Evolutionary conservation across 2,797 vertebrate species (phyloP).

Genomic region (Emydoidea blandingii): DNA sequence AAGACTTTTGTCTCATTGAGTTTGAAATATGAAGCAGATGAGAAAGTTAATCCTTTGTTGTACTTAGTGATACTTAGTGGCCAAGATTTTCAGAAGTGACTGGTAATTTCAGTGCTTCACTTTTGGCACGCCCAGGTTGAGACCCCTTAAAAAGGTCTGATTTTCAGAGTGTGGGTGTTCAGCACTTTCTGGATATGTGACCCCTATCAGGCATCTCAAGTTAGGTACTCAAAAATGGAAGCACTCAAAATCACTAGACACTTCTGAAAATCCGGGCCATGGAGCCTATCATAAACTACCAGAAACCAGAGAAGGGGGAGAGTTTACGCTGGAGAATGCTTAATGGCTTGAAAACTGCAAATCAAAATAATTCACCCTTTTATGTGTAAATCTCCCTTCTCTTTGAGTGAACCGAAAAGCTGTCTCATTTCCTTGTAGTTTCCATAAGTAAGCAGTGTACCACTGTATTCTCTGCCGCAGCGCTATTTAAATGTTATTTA

Average conservation of each 20-base stretch:
- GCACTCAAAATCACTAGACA: not conserved
- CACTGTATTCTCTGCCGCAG: constrained; percentile 31
- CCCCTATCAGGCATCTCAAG: not conserved
- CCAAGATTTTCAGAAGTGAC: constrained; percentile 38
- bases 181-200: not conserved
- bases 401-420: constrained; percentile 70
- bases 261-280: constrained; percentile 45
- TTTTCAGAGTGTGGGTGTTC: not conserved
- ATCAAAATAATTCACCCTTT: constrained; percentile 72
- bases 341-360: constrained; percentile 52
- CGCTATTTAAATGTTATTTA: constrained; percentile 50
- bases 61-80: constrained; percentile 21
- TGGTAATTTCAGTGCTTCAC: not conserved
- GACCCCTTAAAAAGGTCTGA: not conserved
- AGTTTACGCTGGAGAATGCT: constrained; percentile 37
- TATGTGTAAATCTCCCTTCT: constrained; percentile 68
- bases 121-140: not conserved
- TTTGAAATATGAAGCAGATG: constrained; percentile 43
- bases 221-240: not conserved
- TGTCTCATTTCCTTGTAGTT: constrained; percentile 74
- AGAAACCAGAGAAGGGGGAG: constrained; percentile 48
- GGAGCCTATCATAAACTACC: constrained; percentile 53
- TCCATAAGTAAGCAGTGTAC: not conserved
- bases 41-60: constrained; percentile 62
- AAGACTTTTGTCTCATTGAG: constrained; percentile 19